These are phyloP conservation scores for Mimumesa dahlbomi DNA, from an alignment of 2,888 invertebrate species.

Conservation along the genomic window DNA sequence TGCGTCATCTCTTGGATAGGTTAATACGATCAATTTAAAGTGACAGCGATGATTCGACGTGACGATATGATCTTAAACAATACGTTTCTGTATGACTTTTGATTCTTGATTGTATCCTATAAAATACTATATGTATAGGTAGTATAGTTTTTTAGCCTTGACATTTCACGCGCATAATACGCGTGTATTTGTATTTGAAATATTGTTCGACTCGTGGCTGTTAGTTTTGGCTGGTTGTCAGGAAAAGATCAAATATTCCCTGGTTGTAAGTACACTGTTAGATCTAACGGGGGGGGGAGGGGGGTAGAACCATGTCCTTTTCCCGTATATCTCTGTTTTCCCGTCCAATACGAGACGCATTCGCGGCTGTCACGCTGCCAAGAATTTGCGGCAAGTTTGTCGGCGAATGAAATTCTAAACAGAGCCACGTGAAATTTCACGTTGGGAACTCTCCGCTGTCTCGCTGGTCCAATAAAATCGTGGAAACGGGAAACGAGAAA, in stretches of 20 bases:
- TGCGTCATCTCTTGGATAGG: no score
- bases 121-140: no score
- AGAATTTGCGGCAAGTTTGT: slow-evolving; percentile 39
- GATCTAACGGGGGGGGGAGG: slow-evolving; percentile 29
- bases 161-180: no score
- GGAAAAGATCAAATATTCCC: slow-evolving; percentile 43
- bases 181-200: slow-evolving; percentile 10
- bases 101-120: no score
- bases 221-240: slow-evolving; percentile 43
- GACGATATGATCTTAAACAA: no score
- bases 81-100: no score
- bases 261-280: slow-evolving; percentile 14
- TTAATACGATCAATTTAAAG: no score
- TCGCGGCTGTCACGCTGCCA: slow-evolving; percentile 38
- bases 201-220: slow-evolving; percentile 26
- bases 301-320: slow-evolving; percentile 24
- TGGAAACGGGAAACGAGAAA: not conserved
- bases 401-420: slow-evolving; percentile 42
- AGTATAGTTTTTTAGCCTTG: no score
- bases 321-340: slow-evolving; percentile 22
- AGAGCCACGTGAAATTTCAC: slow-evolving; percentile 23
- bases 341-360: slow-evolving; percentile 25
- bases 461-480: not conserved
- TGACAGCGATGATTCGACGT: no score
- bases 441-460: not conserved